phyloP scores from a whole-genome alignment of 2,888 invertebrate genomes.

The Allophyes oxyacanthae region DNA sequence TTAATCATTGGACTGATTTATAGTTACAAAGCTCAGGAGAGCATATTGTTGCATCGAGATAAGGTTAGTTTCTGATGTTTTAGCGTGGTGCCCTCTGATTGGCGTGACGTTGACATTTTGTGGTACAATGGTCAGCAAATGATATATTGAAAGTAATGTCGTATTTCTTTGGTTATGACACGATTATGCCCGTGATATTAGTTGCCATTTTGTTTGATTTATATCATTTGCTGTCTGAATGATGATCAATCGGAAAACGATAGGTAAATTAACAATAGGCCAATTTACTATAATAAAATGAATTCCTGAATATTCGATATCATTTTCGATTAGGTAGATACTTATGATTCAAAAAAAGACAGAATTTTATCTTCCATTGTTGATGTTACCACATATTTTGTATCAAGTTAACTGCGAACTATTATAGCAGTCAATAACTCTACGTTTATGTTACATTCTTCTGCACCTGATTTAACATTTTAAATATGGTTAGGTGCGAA shows the following conservation, averaged over 20 bases:
- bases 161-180: conserved; percentile 10
- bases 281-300: no score
- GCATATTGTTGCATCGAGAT: conserved; percentile 40
- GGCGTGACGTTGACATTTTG: conserved; percentile 47
- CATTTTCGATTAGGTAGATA: no score
- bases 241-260: not conserved
- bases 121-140: conserved; percentile 41
- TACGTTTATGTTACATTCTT: conserved; percentile 11
- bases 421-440: conserved; percentile 12
- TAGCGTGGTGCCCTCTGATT: conserved; percentile 23
- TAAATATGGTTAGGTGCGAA: conserved; percentile 41
- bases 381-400: not conserved
- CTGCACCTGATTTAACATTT: conserved; percentile 45
- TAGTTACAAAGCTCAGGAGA: conserved; percentile 42
- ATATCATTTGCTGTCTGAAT: conserved; percentile 1
- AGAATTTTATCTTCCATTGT: no score
- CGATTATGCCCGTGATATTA: conserved; percentile 19
- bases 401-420: not conserved
- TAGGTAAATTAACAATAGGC: no score
- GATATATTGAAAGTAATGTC: conserved; percentile 41
- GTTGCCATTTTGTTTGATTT: conserved; percentile 9
- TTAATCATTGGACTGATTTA: conserved; percentile 77
- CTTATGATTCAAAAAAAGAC: no score
- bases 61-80: conserved; percentile 34
- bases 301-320: no score